Percentiles rank a stretch among this genome's conserved stretches.
These are phyloP conservation scores for Blastobasis lacticolella DNA, from an alignment of 2,888 invertebrate genomes.

Conservation along the genomic window DNA sequence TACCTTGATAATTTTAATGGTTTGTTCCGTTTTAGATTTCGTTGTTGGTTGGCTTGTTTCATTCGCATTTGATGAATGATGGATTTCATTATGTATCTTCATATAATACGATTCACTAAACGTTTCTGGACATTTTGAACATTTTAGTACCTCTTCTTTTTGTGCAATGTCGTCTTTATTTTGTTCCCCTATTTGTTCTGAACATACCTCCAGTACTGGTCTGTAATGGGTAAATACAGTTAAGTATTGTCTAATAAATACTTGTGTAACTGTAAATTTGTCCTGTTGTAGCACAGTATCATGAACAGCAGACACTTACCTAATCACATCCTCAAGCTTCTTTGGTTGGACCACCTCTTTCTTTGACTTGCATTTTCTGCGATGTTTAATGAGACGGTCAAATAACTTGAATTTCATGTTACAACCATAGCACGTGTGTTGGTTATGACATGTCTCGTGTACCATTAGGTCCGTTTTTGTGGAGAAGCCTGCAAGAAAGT, in stretches of 20 bases:
- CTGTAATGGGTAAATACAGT: too few relatives aligned
- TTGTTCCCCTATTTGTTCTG: too few relatives aligned
- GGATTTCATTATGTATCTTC: constrained; percentile 40
- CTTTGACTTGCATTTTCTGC: constrained; percentile 29
- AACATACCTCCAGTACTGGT: too few relatives aligned
- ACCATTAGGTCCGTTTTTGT: constrained; percentile 59
- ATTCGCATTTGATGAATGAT: constrained; percentile 17
- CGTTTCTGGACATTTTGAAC: constrained; percentile 24
- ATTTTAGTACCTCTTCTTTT: constrained; percentile 16
- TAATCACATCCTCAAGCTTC: constrained; percentile 44
- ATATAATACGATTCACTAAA: constrained; percentile 34
- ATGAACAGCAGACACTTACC: constrained; percentile 19
- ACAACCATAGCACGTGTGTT: constrained; percentile 50
- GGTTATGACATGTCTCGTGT: constrained; percentile 57
- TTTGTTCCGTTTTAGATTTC: not conserved
- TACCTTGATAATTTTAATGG: not conserved
- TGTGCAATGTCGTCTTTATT: not conserved
- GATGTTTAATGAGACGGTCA: constrained; percentile 36
- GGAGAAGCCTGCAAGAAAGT: constrained; percentile 34
- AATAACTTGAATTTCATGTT: constrained; percentile 45
- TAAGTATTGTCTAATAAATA: too few relatives aligned
- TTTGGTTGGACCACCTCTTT: constrained; percentile 28
- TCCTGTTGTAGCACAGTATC: too few relatives aligned
- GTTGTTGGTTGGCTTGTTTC: not conserved
- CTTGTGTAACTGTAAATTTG: too few relatives aligned